A percentile compares a stretch with the other conserved stretches of the same genome.
Evolutionary conservation across 2,113 vertebrate species (phyloP).

Genomic region (Nymphicus hollandicus): DNA sequence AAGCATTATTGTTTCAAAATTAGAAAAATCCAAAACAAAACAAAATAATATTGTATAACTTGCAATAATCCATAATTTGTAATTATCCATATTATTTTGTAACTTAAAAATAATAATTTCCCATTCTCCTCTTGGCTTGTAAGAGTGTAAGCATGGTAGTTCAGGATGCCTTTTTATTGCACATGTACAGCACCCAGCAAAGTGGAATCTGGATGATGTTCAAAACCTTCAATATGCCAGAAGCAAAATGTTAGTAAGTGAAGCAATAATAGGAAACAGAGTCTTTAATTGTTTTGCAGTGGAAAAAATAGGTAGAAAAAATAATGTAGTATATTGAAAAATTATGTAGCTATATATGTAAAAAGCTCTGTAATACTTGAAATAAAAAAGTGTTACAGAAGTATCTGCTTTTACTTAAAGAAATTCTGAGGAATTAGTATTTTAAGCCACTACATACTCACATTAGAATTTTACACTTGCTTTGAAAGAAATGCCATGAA

Average conservation of each 20-base stretch:
- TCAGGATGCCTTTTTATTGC: background rate
- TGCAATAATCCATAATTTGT: accelerated
- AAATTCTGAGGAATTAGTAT: background rate
- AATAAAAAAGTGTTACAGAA: background rate
- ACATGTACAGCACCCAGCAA: background rate
- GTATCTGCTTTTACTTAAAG: background rate
- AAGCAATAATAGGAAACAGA: background rate
- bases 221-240: background rate
- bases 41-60: background rate
- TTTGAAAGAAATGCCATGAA: background rate
- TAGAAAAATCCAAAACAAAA: background rate
- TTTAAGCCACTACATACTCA: background rate
- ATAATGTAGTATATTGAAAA: background rate
- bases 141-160: background rate
- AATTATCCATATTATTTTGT: background rate
- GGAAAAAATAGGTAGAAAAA: background rate
- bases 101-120: background rate
- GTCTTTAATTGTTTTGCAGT: background rate
- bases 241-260: background rate
- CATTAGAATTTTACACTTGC: background rate
- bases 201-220: background rate
- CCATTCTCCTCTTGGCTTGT: background rate
- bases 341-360: background rate
- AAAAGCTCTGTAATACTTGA: background rate
- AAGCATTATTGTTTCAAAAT: background rate